Base-by-base conservation (phyloP, 35 echinoderm and acorn worm species). In the Apostichopus californicus region DNA sequence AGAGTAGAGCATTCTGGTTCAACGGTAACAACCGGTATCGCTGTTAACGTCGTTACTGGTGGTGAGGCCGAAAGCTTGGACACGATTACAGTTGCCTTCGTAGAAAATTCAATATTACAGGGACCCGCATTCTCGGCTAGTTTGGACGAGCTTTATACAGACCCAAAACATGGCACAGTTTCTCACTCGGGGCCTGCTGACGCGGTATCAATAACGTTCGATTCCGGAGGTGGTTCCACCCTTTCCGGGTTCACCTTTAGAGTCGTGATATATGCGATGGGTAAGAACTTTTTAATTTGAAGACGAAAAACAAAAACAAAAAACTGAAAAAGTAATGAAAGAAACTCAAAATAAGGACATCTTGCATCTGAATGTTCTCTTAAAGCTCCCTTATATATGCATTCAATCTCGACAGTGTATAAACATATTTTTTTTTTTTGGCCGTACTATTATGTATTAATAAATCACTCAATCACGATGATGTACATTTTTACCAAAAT, bases 171-270 rank as follows among this genome's bases (percentile, higher is more conserved):
- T 46, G 61, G 14, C 21, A 56, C 78, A 18, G 6, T 46, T 53
- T 18, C 23, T 18, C 17, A 9, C 18, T 87, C 83, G 8, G 56
- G 59, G 18, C 24, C 83, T 5, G 57, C 83, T 17, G 83, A 87
- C 12, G 53, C 56, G 5, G 83, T 87, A 21, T 17, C 22, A 56
- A 61, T 87, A 18, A 54, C 83, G 12, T 87, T 87, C 57, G 61
- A 0, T 25, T 87, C 83, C 59, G 26, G 54, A 46, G 58, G 10
- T 46, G 83, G 15, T 6, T 14, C 21, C 56, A 2, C 56, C 53
- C 55, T 55, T 24, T 6, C 83, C 17, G 83, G 83, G 17, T 87
- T 87, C 25, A 87, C 83, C 2, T 9, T 87, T 5, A 57, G 83
- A 15, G 83, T 87, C 14, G 83, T 65, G 10, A 5, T 60, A 1